Conservation (phyloP, 1,140 invertebrate species). For the Brachystomella parvula region DNA sequence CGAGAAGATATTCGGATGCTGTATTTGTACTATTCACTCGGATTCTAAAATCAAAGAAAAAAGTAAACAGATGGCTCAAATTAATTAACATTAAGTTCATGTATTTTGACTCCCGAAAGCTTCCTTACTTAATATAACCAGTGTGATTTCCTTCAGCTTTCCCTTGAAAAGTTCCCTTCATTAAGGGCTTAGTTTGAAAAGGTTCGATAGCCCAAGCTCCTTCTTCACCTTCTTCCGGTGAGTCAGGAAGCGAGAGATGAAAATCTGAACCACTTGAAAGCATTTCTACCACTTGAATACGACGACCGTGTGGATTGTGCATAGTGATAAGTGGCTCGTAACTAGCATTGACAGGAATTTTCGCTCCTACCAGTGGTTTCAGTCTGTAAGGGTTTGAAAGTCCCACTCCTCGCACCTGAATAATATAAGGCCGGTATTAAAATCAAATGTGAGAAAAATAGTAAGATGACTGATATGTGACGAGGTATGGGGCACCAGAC, state of each 20-base stretch:
- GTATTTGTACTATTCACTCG: slow-evolving; percentile 56
- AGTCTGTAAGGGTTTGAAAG: slow-evolving; percentile 79
- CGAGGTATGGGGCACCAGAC: too few relatives aligned
- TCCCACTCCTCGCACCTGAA: slow-evolving; percentile 69
- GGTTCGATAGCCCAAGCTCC: slow-evolving; percentile 85
- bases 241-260: slow-evolving; percentile 71
- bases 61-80: not conserved
- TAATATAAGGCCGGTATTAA: slow-evolving; percentile 33
- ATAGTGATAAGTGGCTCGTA: slow-evolving; percentile 83
- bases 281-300: slow-evolving; percentile 63
- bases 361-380: slow-evolving; percentile 76
- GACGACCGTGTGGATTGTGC: slow-evolving; percentile 82
- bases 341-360: slow-evolving; percentile 83
- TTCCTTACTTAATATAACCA: slow-evolving; percentile 60
- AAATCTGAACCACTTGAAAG: slow-evolving; percentile 74
- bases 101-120: not conserved
- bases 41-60: slow-evolving; percentile 48
- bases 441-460: slow-evolving; percentile 32
- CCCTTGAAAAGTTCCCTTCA: slow-evolving; percentile 73
- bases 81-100: slow-evolving; percentile 20
- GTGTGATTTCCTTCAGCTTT: slow-evolving; percentile 69
- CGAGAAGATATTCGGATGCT: slow-evolving; percentile 57
- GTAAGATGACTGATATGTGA: slow-evolving; percentile 25
- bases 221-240: slow-evolving; percentile 55
- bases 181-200: slow-evolving; percentile 77